These are phyloP conservation scores for Drosophila mulleri DNA, from an alignment of 2,888 invertebrate genomes.

Conservation along the genomic window DNA sequence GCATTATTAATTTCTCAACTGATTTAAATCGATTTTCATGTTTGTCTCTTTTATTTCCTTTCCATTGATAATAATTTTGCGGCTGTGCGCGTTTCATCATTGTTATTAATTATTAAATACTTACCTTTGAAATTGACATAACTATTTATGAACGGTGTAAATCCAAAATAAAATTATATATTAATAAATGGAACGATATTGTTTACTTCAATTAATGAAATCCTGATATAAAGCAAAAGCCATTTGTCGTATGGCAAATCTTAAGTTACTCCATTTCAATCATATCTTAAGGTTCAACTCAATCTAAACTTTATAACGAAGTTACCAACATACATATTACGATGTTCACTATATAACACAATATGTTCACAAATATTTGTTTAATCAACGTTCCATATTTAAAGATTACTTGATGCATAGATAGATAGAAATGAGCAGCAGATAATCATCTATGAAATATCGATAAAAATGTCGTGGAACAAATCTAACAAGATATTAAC, in stretches of 20 bases:
- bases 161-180: conserved; percentile 41
- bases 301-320: background rate
- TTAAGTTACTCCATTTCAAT: background rate
- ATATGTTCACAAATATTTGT: too few relatives aligned
- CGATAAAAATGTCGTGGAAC: too few relatives aligned
- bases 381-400: background rate
- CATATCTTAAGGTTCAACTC: background rate
- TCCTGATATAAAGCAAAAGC: too few relatives aligned
- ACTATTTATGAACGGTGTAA: conserved; percentile 19
- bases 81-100: conserved; percentile 1
- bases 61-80: conserved; percentile 14
- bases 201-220: background rate
- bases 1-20: conserved; percentile 9
- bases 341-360: too few relatives aligned
- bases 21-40: conserved; percentile 1
- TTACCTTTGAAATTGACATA: conserved; percentile 22
- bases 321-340: too few relatives aligned
- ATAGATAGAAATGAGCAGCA: background rate
- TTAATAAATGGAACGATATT: conserved; percentile 25
- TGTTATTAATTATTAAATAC: conserved; percentile 25
- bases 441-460: background rate
- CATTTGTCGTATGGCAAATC: too few relatives aligned
- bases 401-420: background rate
- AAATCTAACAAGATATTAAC: background rate
- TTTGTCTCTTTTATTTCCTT: conserved; percentile 9